Evolutionary conservation across 2,113 vertebrate genomes (phyloP).

Genomic region (Neopipo cinnamomea): DNA sequence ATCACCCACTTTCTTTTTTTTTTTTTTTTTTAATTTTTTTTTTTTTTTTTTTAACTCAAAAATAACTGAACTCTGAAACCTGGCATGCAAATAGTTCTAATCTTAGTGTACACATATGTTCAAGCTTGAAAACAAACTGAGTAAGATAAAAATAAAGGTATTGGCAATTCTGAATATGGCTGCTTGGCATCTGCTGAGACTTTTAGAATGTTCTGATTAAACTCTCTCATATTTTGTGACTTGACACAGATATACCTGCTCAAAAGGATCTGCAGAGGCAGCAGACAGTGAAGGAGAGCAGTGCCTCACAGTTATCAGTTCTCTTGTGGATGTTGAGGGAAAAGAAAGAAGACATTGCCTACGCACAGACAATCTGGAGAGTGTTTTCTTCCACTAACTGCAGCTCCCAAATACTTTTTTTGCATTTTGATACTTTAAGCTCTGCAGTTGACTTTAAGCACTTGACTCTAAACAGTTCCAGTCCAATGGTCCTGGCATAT

Average conservation of each 20-base stretch:
- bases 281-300: background rate
- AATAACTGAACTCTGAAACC: slow-evolving; percentile 51
- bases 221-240: background rate
- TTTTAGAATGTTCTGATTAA: slow-evolving; percentile 21
- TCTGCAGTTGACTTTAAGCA: background rate
- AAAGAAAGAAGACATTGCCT: background rate
- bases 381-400: background rate
- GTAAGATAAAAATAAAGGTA: slow-evolving; percentile 64
- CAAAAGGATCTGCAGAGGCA: background rate
- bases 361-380: background rate
- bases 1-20: background rate
- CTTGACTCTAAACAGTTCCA: background rate
- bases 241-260: background rate
- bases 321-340: background rate
- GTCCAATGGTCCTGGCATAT: background rate
- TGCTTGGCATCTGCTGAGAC: slow-evolving; percentile 34
- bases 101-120: slow-evolving; percentile 50
- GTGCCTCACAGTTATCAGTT: background rate
- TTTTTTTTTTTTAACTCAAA: background rate
- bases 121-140: slow-evolving; percentile 40
- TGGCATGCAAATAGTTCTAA: slow-evolving; percentile 49
- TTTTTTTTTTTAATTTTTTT: background rate
- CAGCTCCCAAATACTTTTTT: background rate
- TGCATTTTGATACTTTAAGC: background rate
- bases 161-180: slow-evolving; percentile 21